Base-by-base conservation (phyloP, 2,888 invertebrate genomes). In the Metellina segmentata region DNA sequence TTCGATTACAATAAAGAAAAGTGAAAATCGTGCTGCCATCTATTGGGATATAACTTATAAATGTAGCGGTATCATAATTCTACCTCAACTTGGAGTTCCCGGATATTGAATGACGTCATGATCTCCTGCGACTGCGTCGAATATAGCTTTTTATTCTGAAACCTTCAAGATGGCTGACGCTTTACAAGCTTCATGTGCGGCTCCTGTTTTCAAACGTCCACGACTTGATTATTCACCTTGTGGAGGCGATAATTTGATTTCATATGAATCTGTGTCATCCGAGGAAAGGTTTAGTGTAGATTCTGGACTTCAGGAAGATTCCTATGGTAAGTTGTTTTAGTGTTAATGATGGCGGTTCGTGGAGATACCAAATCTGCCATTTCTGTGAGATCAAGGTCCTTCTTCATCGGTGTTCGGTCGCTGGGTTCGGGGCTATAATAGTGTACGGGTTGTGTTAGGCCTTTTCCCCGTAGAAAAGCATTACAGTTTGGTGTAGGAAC, bases 151-250 rank as follows among this genome's bases (percentile, higher is more conserved):
- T 71, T 70, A 86, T 87, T 87, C 81, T 91, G 78, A 81, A 86
- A 86, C 74, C 77, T 83, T 83, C 90, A 92, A 92, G 92, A 92
- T 92, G 92, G 92, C 92, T 16, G 92, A 92, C 83, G 90, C 90
- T 20, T 7, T 90, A 70, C 90, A 81, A 61, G 69, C 92, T 83
- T 92, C 92, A 9, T 92, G 90, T 88, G 75, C 92, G 34, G 90
- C 92, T 90, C 92, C 92, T 20, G 87, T 90, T 81, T 90, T 90
- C 53, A 92, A 92, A 74, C 87, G 92, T 81, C 92, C 92, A 51
- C 71, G 92, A 48, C 87, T 92, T 7, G 92, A 92, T 78, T 89
- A 78, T 87, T 85, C 87, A 20, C 81, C 90, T 75, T 83, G 86
- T 20, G 86, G 79, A 20, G 79, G 79, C 48, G 90, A 88, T 61